Conservation (phyloP, 2,113 vertebrate species). For the Phoxinus phoxinus region DNA sequence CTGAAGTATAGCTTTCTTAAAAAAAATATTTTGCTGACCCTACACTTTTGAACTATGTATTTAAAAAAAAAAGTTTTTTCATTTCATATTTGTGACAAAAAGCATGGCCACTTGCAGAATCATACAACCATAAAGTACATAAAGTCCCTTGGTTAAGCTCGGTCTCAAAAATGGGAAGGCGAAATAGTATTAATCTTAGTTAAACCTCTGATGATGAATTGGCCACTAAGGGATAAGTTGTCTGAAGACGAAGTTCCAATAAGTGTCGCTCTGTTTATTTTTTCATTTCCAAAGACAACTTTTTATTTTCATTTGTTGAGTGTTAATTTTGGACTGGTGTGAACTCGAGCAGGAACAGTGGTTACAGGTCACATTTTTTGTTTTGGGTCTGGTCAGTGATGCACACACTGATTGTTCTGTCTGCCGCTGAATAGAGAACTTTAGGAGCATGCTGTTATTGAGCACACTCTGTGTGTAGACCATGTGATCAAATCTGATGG, state of each 20-base stretch:
- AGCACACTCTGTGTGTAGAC: background rate
- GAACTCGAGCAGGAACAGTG: background rate
- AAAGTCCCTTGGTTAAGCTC: too few relatives aligned
- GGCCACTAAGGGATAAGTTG: background rate
- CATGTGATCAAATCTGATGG: conserved; percentile 41
- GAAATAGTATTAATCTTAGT: background rate
- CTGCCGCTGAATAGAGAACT: conserved; percentile 22
- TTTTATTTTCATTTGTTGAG: background rate
- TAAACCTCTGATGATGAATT: background rate
- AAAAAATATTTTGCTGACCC: background rate
- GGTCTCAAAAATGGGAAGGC: background rate
- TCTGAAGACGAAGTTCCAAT: background rate
- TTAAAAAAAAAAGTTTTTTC: too few relatives aligned
- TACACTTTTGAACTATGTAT: background rate
- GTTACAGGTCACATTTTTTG: conserved; percentile 6
- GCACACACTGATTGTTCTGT: conserved; percentile 16
- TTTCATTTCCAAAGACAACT: background rate
- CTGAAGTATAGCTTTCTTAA: background rate
- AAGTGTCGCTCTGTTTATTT: background rate
- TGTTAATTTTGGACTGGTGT: background rate
- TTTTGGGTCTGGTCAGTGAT: conserved; percentile 9
- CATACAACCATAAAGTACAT: too few relatives aligned
- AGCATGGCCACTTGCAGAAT: background rate
- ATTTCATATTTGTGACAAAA: background rate
- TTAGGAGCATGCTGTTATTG: conserved; percentile 37